phyloP scores from a whole-genome alignment of 2,888 invertebrate species.

The Bombylius major region DNA sequence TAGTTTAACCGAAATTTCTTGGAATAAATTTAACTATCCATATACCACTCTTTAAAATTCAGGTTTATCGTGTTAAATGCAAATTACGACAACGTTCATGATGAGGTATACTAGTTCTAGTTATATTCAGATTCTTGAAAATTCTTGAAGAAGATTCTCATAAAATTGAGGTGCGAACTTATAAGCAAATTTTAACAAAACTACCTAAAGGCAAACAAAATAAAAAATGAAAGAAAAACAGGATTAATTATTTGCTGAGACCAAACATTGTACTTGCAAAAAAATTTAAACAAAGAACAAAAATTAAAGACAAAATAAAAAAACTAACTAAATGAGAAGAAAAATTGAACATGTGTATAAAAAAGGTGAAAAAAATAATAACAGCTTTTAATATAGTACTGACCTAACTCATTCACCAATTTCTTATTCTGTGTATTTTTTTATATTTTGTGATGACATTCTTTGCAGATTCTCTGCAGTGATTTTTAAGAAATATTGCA shows the following conservation, averaged over 20 bases:
- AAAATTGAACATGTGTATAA: too few species aligned
- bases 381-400: too few species aligned
- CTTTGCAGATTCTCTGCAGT: too few species aligned
- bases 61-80: slow-evolving; percentile 1
- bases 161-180: background rate
- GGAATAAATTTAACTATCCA: background rate
- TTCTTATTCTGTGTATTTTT: too few species aligned
- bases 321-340: background rate
- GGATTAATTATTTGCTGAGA: slow-evolving; percentile 6
- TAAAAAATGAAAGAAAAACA: slow-evolving; percentile 3
- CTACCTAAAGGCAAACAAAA: background rate
- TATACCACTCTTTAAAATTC: background rate
- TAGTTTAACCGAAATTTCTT: background rate
- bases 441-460: too few species aligned
- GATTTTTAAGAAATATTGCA: too few species aligned
- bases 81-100: slow-evolving; percentile 3
- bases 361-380: too few species aligned
- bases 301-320: too few species aligned
- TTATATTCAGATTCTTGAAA: too few species aligned
- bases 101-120: background rate
- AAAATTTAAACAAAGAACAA: background rate
- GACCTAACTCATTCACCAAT: too few species aligned
- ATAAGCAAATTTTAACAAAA: too few species aligned
- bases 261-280: background rate
- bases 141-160: background rate